Evolutionary conservation across 2,113 vertebrate species (phyloP).

Genomic region (Malurus cyaneus): DNA sequence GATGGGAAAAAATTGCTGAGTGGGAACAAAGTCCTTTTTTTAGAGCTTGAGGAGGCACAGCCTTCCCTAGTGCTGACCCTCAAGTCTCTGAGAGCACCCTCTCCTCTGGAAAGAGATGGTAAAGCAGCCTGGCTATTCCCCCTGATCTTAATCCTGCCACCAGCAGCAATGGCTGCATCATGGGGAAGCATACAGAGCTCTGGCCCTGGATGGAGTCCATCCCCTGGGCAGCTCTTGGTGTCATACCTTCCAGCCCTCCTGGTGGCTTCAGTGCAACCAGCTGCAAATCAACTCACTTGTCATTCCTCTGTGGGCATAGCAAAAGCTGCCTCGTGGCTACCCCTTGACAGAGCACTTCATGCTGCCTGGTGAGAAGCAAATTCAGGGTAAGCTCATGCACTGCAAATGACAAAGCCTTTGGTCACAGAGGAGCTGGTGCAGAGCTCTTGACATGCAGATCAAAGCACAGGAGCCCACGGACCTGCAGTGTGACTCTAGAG

Average conservation of each 20-base stretch:
- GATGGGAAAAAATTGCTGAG: conserved; percentile 66
- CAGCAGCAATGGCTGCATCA: neutral
- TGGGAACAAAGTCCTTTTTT: conserved; percentile 57
- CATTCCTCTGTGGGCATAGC: neutral
- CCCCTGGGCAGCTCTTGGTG: neutral
- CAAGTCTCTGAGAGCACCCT: neutral
- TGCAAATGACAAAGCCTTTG: neutral
- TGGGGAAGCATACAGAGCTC: neutral
- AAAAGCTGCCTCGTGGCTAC: neutral
- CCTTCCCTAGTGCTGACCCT: conserved; percentile 11
- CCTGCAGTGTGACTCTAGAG: neutral
- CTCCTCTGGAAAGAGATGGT: neutral
- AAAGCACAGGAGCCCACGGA: neutral
- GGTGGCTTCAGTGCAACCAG: neutral
- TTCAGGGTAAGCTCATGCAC: neutral
- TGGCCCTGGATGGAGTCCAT: neutral
- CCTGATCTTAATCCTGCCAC: neutral
- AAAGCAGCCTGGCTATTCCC: neutral
- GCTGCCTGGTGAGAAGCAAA: neutral
- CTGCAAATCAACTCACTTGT: neutral
- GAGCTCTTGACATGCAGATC: neutral
- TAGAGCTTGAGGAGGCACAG: conserved; percentile 56
- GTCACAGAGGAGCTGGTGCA: neutral
- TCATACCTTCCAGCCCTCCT: neutral
- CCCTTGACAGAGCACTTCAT: neutral